A percentile compares a stretch with the other conserved stretches of the same genome.
These are phyloP conservation scores for Morelia viridis DNA, from an alignment of 2,797 vertebrate species.

Conservation along the genomic window DNA sequence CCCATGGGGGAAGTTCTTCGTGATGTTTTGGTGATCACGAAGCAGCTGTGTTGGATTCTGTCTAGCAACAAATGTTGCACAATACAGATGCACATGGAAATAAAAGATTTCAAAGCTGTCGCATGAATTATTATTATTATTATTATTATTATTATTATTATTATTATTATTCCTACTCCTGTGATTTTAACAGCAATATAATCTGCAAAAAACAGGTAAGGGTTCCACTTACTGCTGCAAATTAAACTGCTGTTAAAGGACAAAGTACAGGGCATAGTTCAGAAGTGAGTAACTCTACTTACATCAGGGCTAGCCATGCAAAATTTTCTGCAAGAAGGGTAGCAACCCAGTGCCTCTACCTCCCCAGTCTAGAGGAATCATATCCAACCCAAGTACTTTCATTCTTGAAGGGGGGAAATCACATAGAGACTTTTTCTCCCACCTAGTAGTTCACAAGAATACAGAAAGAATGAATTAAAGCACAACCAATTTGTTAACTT, in stretches of 20 bases:
- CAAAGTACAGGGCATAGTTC: neutral
- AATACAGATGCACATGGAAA: neutral
- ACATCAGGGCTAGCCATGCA: neutral
- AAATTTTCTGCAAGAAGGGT: neutral
- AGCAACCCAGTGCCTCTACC: neutral
- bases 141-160: neutral
- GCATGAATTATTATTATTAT: neutral
- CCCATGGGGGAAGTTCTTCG: neutral
- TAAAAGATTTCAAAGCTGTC: neutral
- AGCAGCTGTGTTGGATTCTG: fast-evolving
- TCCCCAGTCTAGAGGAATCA: neutral
- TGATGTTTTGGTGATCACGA: fast-evolving
- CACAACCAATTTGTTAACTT: neutral
- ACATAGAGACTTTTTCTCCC: neutral
- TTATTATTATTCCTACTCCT: neutral
- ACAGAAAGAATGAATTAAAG: neutral
- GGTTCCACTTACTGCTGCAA: too few species aligned
- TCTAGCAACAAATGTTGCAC: neutral
- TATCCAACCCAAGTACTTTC: neutral
- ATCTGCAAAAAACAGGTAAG: neutral
- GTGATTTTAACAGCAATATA: neutral
- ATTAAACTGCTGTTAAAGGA: neutral
- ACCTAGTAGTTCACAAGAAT: neutral
- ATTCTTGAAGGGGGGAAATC: neutral
- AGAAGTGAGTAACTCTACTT: neutral